Percentiles rank a stretch among this genome's conserved stretches.
Evolutionary conservation across 2,797 vertebrate genomes (phyloP).

Genomic region (Odontamblyopus lacepedii): DNA sequence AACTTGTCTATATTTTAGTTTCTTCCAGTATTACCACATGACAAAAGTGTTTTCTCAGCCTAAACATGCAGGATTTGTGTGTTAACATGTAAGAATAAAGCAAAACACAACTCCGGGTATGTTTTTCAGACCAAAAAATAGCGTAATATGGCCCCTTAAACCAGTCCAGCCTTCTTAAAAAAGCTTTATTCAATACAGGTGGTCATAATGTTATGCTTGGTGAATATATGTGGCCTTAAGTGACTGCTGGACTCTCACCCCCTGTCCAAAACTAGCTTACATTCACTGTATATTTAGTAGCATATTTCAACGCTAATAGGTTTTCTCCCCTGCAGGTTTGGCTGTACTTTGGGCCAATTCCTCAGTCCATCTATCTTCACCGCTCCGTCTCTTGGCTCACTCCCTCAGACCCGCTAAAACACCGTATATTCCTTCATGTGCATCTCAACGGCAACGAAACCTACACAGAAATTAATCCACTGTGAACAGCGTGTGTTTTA

Average conservation of each 20-base stretch:
- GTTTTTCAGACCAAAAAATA: no score
- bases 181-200: not conserved
- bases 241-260: constrained; percentile 16
- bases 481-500: not conserved
- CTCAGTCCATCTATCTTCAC: constrained; percentile 52
- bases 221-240: constrained; percentile 28
- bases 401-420: not conserved
- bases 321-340: constrained; percentile 42
- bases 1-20: no score
- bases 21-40: no score
- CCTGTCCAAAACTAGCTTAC: not conserved
- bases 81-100: no score
- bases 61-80: no score
- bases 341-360: constrained; percentile 28
- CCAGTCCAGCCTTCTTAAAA: not conserved
- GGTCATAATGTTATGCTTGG: not conserved
- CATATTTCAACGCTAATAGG: constrained; percentile 8
- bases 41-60: no score
- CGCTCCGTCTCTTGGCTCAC: not conserved
- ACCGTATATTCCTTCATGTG: not conserved
- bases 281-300: constrained; percentile 9
- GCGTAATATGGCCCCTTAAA: not conserved
- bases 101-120: no score
- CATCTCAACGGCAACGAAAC: not conserved
- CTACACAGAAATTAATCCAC: not conserved